A percentile compares a stretch with the other conserved stretches of the same genome.
These are phyloP conservation scores for Apostichopus japonicus DNA, from an alignment of 35 echinoderm and acorn worm species.

Conservation along the genomic window DNA sequence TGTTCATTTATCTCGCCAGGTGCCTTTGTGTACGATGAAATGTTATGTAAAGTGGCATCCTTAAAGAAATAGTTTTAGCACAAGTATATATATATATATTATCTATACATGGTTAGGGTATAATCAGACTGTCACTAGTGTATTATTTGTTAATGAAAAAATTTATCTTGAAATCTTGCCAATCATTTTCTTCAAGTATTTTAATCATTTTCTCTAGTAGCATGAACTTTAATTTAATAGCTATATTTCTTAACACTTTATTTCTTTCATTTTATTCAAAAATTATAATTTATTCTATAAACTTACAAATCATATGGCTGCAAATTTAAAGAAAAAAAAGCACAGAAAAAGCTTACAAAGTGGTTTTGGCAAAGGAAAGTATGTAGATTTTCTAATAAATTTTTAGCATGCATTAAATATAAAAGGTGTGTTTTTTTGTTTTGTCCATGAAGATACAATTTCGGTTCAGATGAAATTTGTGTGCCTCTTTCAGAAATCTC, in stretches of 20 bases:
- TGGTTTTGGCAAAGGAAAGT: slow-evolving; percentile 44
- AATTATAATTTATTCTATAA: slow-evolving; percentile 25
- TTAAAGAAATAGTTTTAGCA: slow-evolving; percentile 22
- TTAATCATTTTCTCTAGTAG: slow-evolving; percentile 27
- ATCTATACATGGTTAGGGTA: neutral
- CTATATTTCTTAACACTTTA: slow-evolving; percentile 41
- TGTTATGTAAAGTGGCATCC: slow-evolving; percentile 22
- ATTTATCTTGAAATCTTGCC: slow-evolving; percentile 47
- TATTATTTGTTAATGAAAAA: neutral
- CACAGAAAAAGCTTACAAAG: slow-evolving; percentile 50
- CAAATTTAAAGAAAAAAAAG: slow-evolving; percentile 25
- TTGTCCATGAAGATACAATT: no score
- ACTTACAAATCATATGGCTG: slow-evolving; percentile 16
- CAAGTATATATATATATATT: slow-evolving; percentile 16
- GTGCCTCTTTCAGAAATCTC: no score
- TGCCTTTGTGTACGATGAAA: slow-evolving; percentile 51
- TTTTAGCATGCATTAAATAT: slow-evolving; percentile 45
- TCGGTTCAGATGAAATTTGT: no score
- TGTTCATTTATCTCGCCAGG: slow-evolving; percentile 17
- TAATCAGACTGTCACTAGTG: slow-evolving; percentile 18
- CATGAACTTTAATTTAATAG: slow-evolving; percentile 23
- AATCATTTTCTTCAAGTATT: slow-evolving; percentile 11
- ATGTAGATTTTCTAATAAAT: slow-evolving; percentile 57
- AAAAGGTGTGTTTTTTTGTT: neutral
- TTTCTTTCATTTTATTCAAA: slow-evolving; percentile 32